Conservation (phyloP, 1,140 invertebrate genomes). For the Drosophila ercepeae region DNA sequence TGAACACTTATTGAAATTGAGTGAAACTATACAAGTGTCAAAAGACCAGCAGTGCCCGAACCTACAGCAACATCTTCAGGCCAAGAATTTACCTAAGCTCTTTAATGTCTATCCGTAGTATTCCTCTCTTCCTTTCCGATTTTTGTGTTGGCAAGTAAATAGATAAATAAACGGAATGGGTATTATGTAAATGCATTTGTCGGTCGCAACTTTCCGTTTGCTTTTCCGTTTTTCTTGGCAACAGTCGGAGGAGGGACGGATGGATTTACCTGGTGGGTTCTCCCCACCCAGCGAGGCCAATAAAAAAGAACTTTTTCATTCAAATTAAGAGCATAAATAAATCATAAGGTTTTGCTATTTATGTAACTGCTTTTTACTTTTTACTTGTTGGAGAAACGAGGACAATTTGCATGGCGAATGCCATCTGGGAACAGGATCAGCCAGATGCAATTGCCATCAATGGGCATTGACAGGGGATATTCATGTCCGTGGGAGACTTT, state of each 20-base stretch:
- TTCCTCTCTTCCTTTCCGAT: background rate
- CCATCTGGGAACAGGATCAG: slow-evolving; percentile 14
- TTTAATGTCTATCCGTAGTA: slow-evolving; percentile 39
- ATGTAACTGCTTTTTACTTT: slow-evolving; percentile 18
- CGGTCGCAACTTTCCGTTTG: slow-evolving; percentile 36
- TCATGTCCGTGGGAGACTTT: background rate
- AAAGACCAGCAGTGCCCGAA: slow-evolving; percentile 58
- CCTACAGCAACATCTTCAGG: slow-evolving; percentile 26
- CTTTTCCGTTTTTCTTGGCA: slow-evolving; percentile 4
- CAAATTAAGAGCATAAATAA: slow-evolving; percentile 65
- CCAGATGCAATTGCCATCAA: slow-evolving; percentile 15
- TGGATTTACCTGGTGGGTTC: slow-evolving; percentile 7
- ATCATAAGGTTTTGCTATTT: slow-evolving; percentile 36
- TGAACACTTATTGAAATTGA: slow-evolving; percentile 73
- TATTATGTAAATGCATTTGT: slow-evolving; percentile 65
- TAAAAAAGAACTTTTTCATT: slow-evolving; percentile 61
- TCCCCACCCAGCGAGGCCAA: slow-evolving; percentile 9
- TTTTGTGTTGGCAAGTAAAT: slow-evolving; percentile 52
- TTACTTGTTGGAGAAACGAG: slow-evolving; percentile 7
- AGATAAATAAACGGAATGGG: slow-evolving; percentile 51
- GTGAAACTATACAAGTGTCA: slow-evolving; percentile 78
- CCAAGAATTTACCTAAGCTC: slow-evolving; percentile 53
- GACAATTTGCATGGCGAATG: slow-evolving; percentile 30
- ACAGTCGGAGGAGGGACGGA: background rate
- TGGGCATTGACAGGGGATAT: slow-evolving; percentile 6